Evolutionary conservation across 2,888 invertebrate species (phyloP).

Genomic region (Scaptomyza cyrtandrae): DNA sequence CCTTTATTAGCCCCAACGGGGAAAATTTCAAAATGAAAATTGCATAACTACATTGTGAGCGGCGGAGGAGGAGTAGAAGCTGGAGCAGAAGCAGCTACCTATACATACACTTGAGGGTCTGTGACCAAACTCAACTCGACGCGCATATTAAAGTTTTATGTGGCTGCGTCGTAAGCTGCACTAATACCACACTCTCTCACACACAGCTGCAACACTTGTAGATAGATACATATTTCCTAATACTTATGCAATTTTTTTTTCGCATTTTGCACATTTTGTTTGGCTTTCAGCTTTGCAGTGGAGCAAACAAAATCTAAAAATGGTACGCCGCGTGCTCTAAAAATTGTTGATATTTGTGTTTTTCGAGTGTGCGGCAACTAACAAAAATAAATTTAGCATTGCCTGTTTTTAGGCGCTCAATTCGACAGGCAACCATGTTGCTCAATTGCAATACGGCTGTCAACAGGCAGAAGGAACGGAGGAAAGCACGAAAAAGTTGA

Average conservation of each 20-base stretch:
- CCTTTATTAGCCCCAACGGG: constrained; percentile 9
- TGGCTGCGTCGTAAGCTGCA: constrained; percentile 42
- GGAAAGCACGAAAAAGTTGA: constrained; percentile 5
- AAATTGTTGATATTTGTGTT: constrained; percentile 39
- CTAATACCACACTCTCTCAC: constrained; percentile 35
- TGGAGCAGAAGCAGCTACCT: neutral
- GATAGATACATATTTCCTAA: constrained; percentile 29
- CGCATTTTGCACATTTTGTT: constrained; percentile 58
- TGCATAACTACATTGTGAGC: constrained; percentile 60
- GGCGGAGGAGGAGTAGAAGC: constrained; percentile 3
- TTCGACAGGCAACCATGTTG: constrained; percentile 7
- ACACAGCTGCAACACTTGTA: constrained; percentile 12
- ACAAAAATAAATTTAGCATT: constrained; percentile 22
- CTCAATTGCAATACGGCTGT: constrained; percentile 35
- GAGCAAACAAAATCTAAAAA: constrained; percentile 47
- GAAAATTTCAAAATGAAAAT: constrained; percentile 72
- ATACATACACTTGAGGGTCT: constrained; percentile 40
- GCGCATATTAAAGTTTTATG: constrained; percentile 65
- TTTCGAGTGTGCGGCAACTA: constrained; percentile 3
- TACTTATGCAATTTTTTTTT: constrained; percentile 29
- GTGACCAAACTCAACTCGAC: constrained; percentile 49
- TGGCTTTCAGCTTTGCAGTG: constrained; percentile 54
- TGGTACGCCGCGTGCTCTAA: constrained; percentile 42
- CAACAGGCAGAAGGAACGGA: constrained; percentile 9
- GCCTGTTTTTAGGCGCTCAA: constrained; percentile 16